phyloP scores from a whole-genome alignment of 30 jellyfish, hydroid and myxozoan genomes.

The Nemopilema nomurai region DNA sequence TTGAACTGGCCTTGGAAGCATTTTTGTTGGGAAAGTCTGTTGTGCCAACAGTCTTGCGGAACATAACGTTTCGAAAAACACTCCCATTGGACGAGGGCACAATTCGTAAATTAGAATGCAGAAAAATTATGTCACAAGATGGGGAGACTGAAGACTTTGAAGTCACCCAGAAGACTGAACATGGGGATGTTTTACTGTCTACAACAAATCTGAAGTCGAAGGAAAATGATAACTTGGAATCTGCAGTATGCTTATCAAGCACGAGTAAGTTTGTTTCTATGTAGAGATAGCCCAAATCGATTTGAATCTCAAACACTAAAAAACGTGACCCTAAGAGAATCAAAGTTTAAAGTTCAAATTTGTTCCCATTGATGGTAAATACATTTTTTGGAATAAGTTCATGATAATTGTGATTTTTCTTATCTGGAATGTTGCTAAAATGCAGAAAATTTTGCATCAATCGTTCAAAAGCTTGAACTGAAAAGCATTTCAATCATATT shows the following conservation, averaged over 20 bases:
- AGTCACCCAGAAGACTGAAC: background rate
- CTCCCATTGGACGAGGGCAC: slow-evolving; percentile 5
- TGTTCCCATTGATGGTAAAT: too few species aligned
- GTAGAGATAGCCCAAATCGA: background rate
- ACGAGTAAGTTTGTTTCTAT: background rate
- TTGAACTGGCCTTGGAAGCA: slow-evolving; percentile 42
- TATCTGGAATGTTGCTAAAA: too few species aligned
- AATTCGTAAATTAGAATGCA: background rate
- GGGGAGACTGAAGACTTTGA: background rate
- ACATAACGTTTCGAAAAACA: slow-evolving; percentile 4
- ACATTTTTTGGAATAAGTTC: too few species aligned
- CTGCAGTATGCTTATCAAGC: background rate
- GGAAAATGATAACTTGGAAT: background rate
- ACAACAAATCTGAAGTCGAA: background rate
- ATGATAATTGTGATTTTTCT: too few species aligned
- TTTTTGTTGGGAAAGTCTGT: background rate
- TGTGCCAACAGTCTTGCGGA: background rate
- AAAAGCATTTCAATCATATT: too few species aligned
- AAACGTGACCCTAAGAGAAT: too few species aligned
- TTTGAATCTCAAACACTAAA: too few species aligned
- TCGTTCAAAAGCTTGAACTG: too few species aligned
- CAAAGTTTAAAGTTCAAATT: too few species aligned
- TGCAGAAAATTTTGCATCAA: too few species aligned
- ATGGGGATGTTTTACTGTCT: slow-evolving; percentile 17
- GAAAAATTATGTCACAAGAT: background rate